These are phyloP conservation scores for Hydrophis major DNA, from an alignment of 2,797 vertebrate genomes.

Conservation along the genomic window DNA sequence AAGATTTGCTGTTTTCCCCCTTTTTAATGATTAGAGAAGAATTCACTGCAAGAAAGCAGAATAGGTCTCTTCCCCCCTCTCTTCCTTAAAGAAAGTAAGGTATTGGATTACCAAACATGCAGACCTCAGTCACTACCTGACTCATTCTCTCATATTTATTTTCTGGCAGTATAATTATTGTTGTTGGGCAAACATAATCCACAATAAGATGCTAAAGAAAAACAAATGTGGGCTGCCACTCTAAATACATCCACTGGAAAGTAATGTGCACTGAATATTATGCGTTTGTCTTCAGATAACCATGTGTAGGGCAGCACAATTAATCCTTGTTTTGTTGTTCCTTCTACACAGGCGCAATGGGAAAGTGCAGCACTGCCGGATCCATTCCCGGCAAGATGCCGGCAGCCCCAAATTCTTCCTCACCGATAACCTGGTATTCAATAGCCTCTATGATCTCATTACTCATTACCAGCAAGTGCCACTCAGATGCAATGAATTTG, in stretches of 20 bases:
- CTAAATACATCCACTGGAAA: not conserved
- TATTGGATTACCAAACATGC: not conserved
- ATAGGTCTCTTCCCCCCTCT: not conserved
- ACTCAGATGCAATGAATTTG: conserved; percentile 96
- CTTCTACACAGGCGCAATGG: conserved; percentile 84
- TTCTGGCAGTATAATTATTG: not conserved
- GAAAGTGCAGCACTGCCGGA: conserved; percentile 96
- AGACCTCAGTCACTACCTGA: no score
- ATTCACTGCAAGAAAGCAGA: not conserved
- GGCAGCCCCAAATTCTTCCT: conserved; percentile 98
- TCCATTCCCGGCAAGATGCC: conserved; percentile 95
- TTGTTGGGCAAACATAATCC: not conserved
- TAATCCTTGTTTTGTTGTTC: not conserved
- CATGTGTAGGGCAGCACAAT: not conserved
- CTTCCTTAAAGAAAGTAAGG: not conserved
- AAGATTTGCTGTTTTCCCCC: not conserved
- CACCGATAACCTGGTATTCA: conserved; percentile 97
- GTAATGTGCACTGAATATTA: not conserved
- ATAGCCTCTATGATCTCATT: conserved; percentile 95
- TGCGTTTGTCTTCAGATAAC: not conserved
- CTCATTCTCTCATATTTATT: not conserved
- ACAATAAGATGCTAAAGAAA: not conserved
- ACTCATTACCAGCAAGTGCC: conserved; percentile 98
- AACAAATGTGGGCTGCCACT: not conserved
- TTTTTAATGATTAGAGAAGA: not conserved